phyloP scores from a whole-genome alignment of 2,797 vertebrate genomes.

The Dermochelys coriacea region DNA sequence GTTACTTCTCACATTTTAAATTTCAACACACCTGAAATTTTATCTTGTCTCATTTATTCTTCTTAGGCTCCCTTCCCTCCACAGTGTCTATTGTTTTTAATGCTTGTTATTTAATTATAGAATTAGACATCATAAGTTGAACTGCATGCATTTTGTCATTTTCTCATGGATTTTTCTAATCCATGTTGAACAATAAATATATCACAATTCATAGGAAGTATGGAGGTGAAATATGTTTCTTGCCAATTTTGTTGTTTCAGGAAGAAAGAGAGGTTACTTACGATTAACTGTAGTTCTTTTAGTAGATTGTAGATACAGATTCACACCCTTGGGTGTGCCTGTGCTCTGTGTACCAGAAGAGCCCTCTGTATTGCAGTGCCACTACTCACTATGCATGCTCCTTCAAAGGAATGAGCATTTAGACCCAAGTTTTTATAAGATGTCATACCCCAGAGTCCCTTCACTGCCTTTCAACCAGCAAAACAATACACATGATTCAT shows the following conservation, averaged over 20 bases:
- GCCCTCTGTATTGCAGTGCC: neutral
- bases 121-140: neutral
- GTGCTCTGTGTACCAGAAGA: neutral
- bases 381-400: neutral
- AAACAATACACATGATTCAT: neutral
- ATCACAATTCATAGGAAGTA: neutral
- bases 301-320: neutral
- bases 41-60: neutral
- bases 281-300: neutral
- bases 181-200: neutral
- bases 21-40: neutral
- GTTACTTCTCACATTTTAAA: neutral
- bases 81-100: neutral
- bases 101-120: neutral
- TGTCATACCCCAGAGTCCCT: neutral
- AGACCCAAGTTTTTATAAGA: neutral
- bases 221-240: neutral
- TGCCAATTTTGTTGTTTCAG: neutral
- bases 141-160: neutral
- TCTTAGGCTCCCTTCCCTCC: neutral
- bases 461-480: neutral
- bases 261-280: neutral
- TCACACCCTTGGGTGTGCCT: neutral
- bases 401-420: neutral
- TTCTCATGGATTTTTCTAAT: neutral